A percentile compares a stretch with the other conserved stretches of the same genome.
phyloP scores from a whole-genome alignment of 2,113 vertebrate genomes.

The Tenrec ecaudatus region DNA sequence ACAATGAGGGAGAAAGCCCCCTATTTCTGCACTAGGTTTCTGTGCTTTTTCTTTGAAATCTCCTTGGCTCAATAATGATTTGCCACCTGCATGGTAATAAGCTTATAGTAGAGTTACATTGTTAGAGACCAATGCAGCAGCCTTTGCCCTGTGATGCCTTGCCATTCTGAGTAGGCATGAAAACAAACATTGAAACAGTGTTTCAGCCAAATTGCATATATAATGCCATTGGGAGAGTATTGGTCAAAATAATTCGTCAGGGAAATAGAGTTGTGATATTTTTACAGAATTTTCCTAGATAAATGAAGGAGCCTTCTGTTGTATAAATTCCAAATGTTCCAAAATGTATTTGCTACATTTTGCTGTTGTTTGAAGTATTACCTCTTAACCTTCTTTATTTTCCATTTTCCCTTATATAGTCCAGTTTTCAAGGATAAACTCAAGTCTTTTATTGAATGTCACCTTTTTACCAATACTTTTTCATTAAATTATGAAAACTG shows the following conservation, averaged over 20 bases:
- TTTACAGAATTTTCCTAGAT: slow-evolving; percentile 86
- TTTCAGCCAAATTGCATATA: slow-evolving; percentile 85
- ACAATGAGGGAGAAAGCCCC: slow-evolving; percentile 81
- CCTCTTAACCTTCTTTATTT: slow-evolving; percentile 87
- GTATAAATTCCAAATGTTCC: slow-evolving; percentile 85
- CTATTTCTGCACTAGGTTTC: slow-evolving; percentile 79
- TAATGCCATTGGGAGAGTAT: slow-evolving; percentile 84
- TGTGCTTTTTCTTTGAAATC: slow-evolving; percentile 77
- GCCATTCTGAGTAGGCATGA: slow-evolving; percentile 72
- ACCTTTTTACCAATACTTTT: slow-evolving; percentile 92
- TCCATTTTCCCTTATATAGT: slow-evolving; percentile 87
- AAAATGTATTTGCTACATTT: slow-evolving; percentile 89
- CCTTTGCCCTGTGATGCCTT: slow-evolving; percentile 73
- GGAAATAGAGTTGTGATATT: slow-evolving; percentile 85
- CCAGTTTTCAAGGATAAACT: slow-evolving; percentile 88
- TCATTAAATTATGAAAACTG: slow-evolving; percentile 93
- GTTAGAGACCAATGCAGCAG: slow-evolving; percentile 70
- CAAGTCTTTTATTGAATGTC: slow-evolving; percentile 89
- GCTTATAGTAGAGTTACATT: slow-evolving; percentile 56
- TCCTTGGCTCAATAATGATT: slow-evolving; percentile 81
- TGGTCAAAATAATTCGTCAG: slow-evolving; percentile 83
- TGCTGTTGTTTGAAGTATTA: slow-evolving; percentile 90
- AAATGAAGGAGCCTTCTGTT: slow-evolving; percentile 88
- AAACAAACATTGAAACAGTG: slow-evolving; percentile 83
- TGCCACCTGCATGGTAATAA: slow-evolving; percentile 72